Base-by-base conservation (phyloP, 2,888 invertebrate species). In the Drosophila greeni region DNA sequence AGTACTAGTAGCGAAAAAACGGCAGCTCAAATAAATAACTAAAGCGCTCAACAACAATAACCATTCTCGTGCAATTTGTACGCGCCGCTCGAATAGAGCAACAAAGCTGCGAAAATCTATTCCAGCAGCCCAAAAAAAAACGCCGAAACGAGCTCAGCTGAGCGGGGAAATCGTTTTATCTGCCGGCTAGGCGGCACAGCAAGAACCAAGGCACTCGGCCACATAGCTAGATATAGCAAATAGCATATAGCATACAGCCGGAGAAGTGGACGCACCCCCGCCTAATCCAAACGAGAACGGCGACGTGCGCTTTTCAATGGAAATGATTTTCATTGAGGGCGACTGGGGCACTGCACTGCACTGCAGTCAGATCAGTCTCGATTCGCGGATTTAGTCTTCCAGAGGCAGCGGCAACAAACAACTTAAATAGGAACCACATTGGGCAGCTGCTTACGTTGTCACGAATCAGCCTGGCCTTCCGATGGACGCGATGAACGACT, bases 301-400 rank as follows among this genome's bases (percentile, higher is more conserved):
- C 48, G 47, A 47, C 52, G 69, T 47, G 33, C 52, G 66, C 34
- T 71, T 62, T 61, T 73, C 76, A 66, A 59, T 75, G 84, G 70
- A 83, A 79, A 79, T 72, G 60, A 72, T 75, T 78, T 79, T 74
- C 79, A 82, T 75, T 82, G 79, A 70, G 62, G 75, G 65, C 71
- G 64, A 65, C 48, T 51, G 18, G 14, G 40, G 23, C 23, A 23
- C 23, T 23, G 40, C 40, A 42, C 23, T 42, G 37, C 31, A 49
- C 40, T 43, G 47, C 57, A 57, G 45, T 16, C 40, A 47, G 39
- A 62, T 23, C 60, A 55, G 47, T 40, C 39, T 34, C 12, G 64
- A 42, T 36, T 33, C 47, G 39, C 53, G 45, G 24, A 47, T 29
- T 48, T 24, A 40, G n/a, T 24, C n/a, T 8, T 24, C 11, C 39